Base-by-base conservation (phyloP, 2,797 vertebrate genomes). In the Macropodus opercularis region DNA sequence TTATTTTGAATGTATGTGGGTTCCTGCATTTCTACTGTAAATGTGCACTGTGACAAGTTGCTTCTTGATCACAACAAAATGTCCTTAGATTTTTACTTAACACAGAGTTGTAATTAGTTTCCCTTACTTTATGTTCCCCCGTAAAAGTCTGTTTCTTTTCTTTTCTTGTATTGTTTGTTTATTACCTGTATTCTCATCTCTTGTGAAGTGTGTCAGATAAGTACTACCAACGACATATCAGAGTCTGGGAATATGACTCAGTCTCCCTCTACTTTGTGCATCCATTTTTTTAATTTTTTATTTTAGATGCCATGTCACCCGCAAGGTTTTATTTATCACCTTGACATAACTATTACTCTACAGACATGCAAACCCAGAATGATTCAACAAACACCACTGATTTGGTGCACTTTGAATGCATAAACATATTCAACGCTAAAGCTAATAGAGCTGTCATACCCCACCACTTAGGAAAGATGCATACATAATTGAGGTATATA, bases 401-500 rank as follows among this genome's bases (percentile, higher is more conserved):
- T 55, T 5, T 17, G 39, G 35, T 61, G 69, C 36, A 57, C 49
- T 21, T 26, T 26, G 17, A 64, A 27, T 8, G 15, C 44, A 65
- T 13, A 17, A 32, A 61, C 40, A 43, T 31, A 66, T 48, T 41
- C 21, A 79, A 47, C 63, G 58, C 58, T 71, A 2, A 60, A 38
- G 56, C 55, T 60, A 79, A 82, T 70, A 66, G 67, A 72, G 67
- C 76, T 71, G 75, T 83, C 78, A 77, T 40, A 72, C 73, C 47
- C 51, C 41, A 69, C 48, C 75, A 63, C 66, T 75, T 44, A 10
- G 72, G 59, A 70, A 70, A 63, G 76, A 71, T 69, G 78, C 85
- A 85, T 85, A 59, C 72, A 81, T 89, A 84, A 88, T 84, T 77
- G 58, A 86, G 78, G 77, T 80, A 73, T 79, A 62, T 68, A 82